phyloP scores from a whole-genome alignment of 2,888 invertebrate genomes.

The Hirtodrosophila histrioides region DNA sequence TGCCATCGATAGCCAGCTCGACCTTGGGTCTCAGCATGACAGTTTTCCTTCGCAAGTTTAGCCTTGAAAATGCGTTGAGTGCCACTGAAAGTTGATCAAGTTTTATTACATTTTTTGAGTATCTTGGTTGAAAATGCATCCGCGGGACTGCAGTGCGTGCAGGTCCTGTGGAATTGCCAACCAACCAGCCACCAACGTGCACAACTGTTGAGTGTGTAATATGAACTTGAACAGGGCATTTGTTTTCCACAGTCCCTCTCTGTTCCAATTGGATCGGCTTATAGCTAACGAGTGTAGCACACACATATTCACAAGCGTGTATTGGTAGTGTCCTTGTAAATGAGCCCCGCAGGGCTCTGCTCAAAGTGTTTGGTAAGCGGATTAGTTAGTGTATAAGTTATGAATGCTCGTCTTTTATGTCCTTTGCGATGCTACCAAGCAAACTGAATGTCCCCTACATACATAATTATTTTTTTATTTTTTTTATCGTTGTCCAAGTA shows the following conservation, averaged over 20 bases:
- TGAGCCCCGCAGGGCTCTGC: neutral
- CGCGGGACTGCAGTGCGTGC: neutral
- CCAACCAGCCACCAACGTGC: too few relatives aligned
- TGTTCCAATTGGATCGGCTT: constrained; percentile 8
- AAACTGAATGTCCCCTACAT: too few relatives aligned
- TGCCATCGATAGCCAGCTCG: constrained; percentile 15
- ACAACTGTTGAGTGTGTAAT: constrained; percentile 31
- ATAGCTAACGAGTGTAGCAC: neutral
- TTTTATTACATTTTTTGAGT: constrained; percentile 59
- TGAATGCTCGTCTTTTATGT: too few relatives aligned
- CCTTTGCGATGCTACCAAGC: too few relatives aligned
- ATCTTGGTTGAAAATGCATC: constrained; percentile 18
- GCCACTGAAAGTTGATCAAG: constrained; percentile 67
- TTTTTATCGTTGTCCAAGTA: too few relatives aligned
- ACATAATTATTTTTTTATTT: too few relatives aligned
- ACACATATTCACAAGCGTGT: neutral
- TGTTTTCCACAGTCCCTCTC: constrained; percentile 10
- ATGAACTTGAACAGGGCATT: constrained; percentile 39
- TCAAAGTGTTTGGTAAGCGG: neutral
- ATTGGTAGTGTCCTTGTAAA: constrained; percentile 1
- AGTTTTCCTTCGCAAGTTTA: constrained; percentile 5
- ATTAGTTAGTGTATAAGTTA: too few relatives aligned
- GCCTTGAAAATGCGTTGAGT: constrained; percentile 48
- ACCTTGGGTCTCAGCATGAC: constrained; percentile 29
- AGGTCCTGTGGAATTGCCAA: constrained; percentile 1